Conservation (phyloP, 2,888 invertebrate species). For the Eumerus sabulonum region DNA sequence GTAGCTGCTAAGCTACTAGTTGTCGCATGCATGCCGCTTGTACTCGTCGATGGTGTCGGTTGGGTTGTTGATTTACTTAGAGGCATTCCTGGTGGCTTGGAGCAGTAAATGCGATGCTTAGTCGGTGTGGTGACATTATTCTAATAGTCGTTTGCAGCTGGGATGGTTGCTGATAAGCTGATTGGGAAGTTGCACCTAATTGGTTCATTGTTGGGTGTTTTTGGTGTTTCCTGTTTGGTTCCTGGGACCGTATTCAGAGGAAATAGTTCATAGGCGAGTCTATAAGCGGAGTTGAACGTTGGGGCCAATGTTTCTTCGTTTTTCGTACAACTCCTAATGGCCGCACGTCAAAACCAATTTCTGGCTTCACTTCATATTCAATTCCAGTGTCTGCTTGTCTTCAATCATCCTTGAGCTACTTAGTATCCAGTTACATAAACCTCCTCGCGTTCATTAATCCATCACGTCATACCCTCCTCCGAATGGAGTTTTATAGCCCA, state of each 20-base stretch:
- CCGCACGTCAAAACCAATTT: too few relatives aligned
- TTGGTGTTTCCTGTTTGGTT: too few relatives aligned
- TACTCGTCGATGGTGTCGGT: constrained; percentile 36
- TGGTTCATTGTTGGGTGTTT: background rate
- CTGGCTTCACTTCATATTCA: too few relatives aligned
- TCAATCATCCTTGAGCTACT: too few relatives aligned
- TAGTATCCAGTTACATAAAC: constrained; percentile 19
- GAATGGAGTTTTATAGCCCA: constrained; percentile 54
- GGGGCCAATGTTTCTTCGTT: too few relatives aligned
- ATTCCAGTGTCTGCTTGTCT: too few relatives aligned
- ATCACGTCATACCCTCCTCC: constrained; percentile 37
- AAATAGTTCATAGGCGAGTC: too few relatives aligned
- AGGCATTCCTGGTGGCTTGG: constrained; percentile 39
- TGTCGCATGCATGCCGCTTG: constrained; percentile 32
- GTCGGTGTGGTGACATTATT: constrained; percentile 64
- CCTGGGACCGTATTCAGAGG: too few relatives aligned
- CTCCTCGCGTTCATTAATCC: constrained; percentile 34
- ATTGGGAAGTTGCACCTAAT: background rate
- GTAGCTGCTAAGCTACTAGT: constrained; percentile 34
- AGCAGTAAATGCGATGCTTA: constrained; percentile 46
- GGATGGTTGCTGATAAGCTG: constrained; percentile 35
- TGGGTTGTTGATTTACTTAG: constrained; percentile 45
- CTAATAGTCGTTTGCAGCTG: constrained; percentile 35
- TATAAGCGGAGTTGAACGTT: too few relatives aligned
- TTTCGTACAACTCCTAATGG: too few relatives aligned